phyloP scores from a whole-genome alignment of 2,797 vertebrate species.

The Peromyscus nudipes region DNA sequence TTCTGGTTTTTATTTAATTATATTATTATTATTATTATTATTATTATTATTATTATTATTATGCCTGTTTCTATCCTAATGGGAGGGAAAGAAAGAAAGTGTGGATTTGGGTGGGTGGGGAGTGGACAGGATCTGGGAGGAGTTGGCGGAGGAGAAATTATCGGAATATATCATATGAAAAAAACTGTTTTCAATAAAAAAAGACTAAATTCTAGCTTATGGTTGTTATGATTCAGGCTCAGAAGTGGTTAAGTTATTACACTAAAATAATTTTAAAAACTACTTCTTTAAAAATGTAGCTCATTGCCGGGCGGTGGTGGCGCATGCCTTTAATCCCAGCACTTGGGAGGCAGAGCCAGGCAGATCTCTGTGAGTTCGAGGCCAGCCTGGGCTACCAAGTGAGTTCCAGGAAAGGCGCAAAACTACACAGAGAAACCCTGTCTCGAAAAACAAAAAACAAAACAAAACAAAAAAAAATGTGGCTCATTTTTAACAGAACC shows the following conservation, averaged over 20 bases:
- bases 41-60: too few species aligned
- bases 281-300: not conserved
- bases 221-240: not conserved
- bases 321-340: too few species aligned
- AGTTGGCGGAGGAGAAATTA: not conserved
- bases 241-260: not conserved
- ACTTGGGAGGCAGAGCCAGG: too few species aligned
- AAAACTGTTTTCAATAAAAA: not conserved
- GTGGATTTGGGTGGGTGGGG: not conserved
- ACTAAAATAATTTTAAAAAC: conserved; percentile 18
- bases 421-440: too few species aligned
- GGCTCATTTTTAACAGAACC: not conserved
- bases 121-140: not conserved
- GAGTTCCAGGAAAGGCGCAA: too few species aligned
- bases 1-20: not conserved
- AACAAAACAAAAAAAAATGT: too few species aligned
- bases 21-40: too few species aligned
- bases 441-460: too few species aligned
- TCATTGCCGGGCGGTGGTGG: too few species aligned
- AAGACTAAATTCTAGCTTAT: not conserved
- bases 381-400: too few species aligned
- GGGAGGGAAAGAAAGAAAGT: not conserved
- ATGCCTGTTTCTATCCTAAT: not conserved
- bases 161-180: not conserved
- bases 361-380: too few species aligned